phyloP scores from a whole-genome alignment of 2,888 invertebrate genomes.

The Leptura quadrifasciata region DNA sequence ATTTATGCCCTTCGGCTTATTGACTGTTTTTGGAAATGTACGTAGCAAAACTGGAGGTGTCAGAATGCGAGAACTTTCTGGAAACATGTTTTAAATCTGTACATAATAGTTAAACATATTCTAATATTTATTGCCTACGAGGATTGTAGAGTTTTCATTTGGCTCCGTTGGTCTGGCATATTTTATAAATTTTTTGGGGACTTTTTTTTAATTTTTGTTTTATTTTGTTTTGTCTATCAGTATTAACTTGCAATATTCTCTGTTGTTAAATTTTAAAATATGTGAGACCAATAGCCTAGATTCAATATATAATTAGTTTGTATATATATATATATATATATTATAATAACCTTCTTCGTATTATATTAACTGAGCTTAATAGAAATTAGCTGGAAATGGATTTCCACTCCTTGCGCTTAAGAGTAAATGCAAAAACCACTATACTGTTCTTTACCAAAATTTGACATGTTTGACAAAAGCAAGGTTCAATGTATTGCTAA shows the following conservation, averaged over 20 bases:
- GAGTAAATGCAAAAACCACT: too few relatives aligned
- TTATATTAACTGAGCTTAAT: constrained; percentile 6
- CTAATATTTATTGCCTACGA: constrained; percentile 35
- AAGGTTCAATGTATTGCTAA: too few relatives aligned
- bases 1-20: not conserved
- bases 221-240: constrained; percentile 17
- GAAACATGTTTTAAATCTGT: constrained; percentile 11
- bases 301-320: constrained; percentile 2
- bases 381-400: too few relatives aligned
- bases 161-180: not conserved
- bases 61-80: not conserved
- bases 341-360: not conserved
- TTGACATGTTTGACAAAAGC: too few relatives aligned
- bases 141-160: constrained; percentile 3
- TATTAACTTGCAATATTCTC: constrained; percentile 27
- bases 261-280: not conserved
- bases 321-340: not conserved
- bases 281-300: not conserved
- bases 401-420: too few relatives aligned
- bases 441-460: too few relatives aligned
- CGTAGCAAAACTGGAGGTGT: not conserved
- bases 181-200: not conserved
- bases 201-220: not conserved
- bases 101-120: constrained; percentile 28
- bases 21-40: not conserved